These are phyloP conservation scores for Adineta ricciae DNA, from an alignment of 2,888 invertebrate genomes.

Conservation along the genomic window DNA sequence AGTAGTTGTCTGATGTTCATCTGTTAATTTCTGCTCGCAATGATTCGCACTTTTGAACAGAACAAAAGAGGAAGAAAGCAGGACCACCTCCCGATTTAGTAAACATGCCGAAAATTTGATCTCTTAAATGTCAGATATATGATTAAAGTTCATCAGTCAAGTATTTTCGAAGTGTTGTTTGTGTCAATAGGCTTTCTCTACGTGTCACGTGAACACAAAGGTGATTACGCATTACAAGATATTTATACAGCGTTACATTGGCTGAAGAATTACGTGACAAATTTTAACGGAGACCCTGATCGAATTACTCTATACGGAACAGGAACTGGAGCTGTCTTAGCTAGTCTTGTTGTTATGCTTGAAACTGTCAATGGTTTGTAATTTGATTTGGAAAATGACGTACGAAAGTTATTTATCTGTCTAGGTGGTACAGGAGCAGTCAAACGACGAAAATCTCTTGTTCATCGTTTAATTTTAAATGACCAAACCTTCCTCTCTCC, in stretches of 20 bases:
- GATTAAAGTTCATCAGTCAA: background rate
- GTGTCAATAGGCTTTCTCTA: background rate
- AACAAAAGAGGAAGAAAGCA: background rate
- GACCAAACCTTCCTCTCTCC: background rate
- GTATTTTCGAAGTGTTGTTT: background rate
- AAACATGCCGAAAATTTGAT: background rate
- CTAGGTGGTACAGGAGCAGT: background rate
- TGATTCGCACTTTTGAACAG: background rate
- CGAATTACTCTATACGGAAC: conserved; percentile 1
- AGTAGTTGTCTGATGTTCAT: background rate
- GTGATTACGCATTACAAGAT: conserved; percentile 18
- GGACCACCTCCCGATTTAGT: background rate
- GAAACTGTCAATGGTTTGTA: conserved; percentile 15
- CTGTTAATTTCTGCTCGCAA: background rate
- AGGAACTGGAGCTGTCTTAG: background rate
- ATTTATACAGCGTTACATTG: conserved; percentile 18
- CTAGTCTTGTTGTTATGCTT: conserved; percentile 21
- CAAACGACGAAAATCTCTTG: conserved; percentile 14
- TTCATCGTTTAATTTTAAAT: background rate
- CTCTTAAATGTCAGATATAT: background rate
- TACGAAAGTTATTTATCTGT: background rate
- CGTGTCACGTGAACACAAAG: background rate
- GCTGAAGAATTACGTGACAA: background rate
- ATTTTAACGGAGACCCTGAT: conserved; percentile 6
- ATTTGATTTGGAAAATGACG: background rate